phyloP scores from a whole-genome alignment of 2,888 invertebrate genomes.

The Mesorhabditis spiculigera region DNA sequence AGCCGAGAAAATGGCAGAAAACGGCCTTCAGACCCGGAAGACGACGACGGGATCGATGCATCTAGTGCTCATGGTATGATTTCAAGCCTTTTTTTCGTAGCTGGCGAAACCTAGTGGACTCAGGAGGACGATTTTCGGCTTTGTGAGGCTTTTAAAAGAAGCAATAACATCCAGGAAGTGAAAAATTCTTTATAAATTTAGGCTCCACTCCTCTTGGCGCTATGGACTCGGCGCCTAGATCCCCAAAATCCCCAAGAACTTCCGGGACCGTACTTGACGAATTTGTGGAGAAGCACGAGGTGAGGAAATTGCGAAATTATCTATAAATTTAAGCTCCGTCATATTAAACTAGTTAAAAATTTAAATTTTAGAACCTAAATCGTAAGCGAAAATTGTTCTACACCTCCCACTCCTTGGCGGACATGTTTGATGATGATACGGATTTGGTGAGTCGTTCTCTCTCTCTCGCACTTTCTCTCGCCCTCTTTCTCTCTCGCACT shows the following conservation, averaged over 20 bases:
- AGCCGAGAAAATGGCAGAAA: constrained; percentile 26
- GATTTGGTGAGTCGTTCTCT: constrained; percentile 19
- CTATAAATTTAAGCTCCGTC: too few species aligned
- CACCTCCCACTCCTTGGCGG: constrained; percentile 15
- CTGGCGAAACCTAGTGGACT: too few species aligned
- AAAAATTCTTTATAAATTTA: constrained; percentile 10
- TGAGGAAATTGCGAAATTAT: too few species aligned
- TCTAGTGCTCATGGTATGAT: background rate
- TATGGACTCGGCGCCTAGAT: background rate
- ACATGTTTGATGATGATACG: constrained; percentile 22
- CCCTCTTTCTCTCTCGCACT: too few species aligned
- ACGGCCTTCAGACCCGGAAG: background rate
- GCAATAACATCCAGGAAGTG: too few species aligned
- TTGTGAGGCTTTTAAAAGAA: too few species aligned
- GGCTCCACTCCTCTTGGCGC: background rate
- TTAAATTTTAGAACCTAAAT: constrained; percentile 18
- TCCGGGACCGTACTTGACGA: constrained; percentile 21
- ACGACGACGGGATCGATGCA: background rate
- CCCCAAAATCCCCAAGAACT: constrained; percentile 11
- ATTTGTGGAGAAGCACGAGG: constrained; percentile 15
- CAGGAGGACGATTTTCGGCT: too few species aligned
- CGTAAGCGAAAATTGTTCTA: constrained; percentile 24
- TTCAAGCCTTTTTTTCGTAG: too few species aligned
- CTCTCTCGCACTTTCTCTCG: background rate
- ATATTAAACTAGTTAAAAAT: too few species aligned